Evolutionary conservation across 2,888 invertebrate genomes (phyloP).

Genomic region (Trachelus stipa): DNA sequence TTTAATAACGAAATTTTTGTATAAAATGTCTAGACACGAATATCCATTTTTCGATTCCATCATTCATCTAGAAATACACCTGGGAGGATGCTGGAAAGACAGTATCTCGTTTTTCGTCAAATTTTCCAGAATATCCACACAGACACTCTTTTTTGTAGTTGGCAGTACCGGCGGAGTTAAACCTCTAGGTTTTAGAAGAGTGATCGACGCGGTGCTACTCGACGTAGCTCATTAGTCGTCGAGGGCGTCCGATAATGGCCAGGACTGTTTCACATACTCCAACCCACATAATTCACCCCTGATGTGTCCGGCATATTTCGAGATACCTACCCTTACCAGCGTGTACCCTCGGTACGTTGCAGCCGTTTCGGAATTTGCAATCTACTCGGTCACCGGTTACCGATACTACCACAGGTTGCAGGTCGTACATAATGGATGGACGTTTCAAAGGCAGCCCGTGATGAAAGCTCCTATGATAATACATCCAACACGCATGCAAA

Average conservation of each 20-base stretch:
- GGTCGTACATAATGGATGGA: not conserved
- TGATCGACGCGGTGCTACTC: not conserved
- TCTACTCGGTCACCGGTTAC: conserved; percentile 20
- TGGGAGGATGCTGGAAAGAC: not conserved
- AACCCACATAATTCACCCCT: conserved; percentile 26
- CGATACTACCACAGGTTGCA: not conserved
- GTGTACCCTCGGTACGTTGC: conserved; percentile 3
- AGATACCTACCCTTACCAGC: conserved; percentile 24
- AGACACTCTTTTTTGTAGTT: not conserved
- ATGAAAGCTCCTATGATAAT: not conserved
- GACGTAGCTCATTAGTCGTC: not conserved
- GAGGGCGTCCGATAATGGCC: conserved; percentile 27
- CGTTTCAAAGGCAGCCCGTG: not conserved
- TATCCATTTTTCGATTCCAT: not conserved
- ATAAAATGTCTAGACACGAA: not conserved
- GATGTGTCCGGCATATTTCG: conserved; percentile 28
- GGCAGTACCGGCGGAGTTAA: not conserved
- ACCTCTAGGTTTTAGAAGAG: not conserved
- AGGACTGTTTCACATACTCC: conserved; percentile 23
- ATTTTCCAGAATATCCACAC: not conserved
- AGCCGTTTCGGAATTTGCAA: conserved; percentile 32
- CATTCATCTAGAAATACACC: not conserved
- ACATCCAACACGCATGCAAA: not conserved
- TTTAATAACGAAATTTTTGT: not conserved
- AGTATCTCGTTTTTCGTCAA: not conserved